These are phyloP conservation scores for Enteromius viviparus DNA, from an alignment of 2,797 vertebrate genomes.

Conservation along the genomic window DNA sequence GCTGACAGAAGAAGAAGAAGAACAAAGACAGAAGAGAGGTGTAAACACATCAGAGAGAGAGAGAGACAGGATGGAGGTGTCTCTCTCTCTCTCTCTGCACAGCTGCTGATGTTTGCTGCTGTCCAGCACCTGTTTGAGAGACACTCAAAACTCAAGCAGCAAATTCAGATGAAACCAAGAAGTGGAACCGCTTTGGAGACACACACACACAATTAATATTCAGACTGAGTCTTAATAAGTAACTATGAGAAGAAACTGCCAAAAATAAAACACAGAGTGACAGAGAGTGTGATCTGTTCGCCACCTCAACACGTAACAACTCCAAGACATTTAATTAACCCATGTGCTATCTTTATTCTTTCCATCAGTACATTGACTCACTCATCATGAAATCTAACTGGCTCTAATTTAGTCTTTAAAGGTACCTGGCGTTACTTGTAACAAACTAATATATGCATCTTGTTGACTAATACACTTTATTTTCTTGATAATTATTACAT, in stretches of 20 bases:
- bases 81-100: slow-evolving; percentile 25
- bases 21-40: slow-evolving; percentile 48
- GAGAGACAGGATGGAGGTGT: slow-evolving; percentile 14
- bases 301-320: not conserved
- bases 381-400: not conserved
- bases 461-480: not conserved
- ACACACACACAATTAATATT: not conserved
- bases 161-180: slow-evolving; percentile 37
- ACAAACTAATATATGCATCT: not conserved
- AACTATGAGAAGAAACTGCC: not conserved
- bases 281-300: not conserved
- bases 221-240: not conserved
- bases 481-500: not conserved
- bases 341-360: not conserved
- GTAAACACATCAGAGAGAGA: slow-evolving; percentile 57
- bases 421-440: not conserved
- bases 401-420: not conserved
- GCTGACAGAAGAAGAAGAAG: slow-evolving; percentile 25
- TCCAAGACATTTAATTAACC: not conserved
- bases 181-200: slow-evolving; percentile 31
- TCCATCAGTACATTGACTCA: not conserved
- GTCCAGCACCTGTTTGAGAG: slow-evolving; percentile 42
- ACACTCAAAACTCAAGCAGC: slow-evolving; percentile 28
- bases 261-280: slow-evolving; percentile 9
- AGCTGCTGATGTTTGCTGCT: slow-evolving; percentile 34